These are phyloP conservation scores for Cheirogaleus major DNA, from an alignment of 2,797 vertebrate genomes.

Conservation along the genomic window DNA sequence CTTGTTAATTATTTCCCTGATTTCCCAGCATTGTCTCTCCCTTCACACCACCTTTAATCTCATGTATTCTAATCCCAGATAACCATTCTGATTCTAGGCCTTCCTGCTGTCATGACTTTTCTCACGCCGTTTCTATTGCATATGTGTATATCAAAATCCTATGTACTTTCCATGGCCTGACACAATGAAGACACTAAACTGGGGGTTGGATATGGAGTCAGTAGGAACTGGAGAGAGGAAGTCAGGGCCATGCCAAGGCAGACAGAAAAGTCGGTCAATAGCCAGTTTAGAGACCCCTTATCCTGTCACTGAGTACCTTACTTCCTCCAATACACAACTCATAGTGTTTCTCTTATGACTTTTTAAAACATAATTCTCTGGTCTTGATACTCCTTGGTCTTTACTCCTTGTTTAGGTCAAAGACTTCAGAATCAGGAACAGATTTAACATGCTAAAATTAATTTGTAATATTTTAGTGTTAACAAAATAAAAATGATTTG, in stretches of 20 bases:
- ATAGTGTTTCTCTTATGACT: neutral
- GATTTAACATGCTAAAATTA: neutral
- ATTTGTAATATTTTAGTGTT: constrained; percentile 21
- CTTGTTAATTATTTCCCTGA: neutral
- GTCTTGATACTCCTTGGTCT: neutral
- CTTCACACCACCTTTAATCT: neutral
- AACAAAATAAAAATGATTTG: constrained; percentile 7
- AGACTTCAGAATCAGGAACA: neutral
- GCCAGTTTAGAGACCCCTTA: neutral
- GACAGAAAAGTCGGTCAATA: neutral
- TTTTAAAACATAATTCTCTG: neutral
- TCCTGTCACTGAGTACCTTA: neutral
- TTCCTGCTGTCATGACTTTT: neutral
- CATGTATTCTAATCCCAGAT: neutral
- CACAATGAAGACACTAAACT: neutral
- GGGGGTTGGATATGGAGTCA: neutral
- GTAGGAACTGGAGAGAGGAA: neutral
- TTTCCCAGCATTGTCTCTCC: neutral
- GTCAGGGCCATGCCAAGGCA: neutral
- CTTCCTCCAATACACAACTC: neutral
- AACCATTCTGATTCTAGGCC: neutral
- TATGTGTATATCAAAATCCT: neutral
- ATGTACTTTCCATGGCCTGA: neutral
- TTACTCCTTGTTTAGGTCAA: neutral
- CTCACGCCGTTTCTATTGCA: neutral